Percentiles rank a stretch among this genome's conserved stretches.
Evolutionary conservation across 1,140 invertebrate species (phyloP).

Genomic region (Ips nitidus): DNA sequence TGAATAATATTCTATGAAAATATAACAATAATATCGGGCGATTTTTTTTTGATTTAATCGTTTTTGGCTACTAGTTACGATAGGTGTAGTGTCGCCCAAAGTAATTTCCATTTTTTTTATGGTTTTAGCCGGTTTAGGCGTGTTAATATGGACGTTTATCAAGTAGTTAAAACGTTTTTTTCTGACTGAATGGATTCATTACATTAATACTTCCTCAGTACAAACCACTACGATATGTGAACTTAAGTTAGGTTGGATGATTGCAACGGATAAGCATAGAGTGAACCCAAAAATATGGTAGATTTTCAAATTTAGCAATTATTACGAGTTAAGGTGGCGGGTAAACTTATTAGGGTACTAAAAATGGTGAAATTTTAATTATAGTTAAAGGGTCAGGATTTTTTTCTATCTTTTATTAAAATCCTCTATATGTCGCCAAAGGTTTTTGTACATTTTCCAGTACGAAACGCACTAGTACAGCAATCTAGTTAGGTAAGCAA

Average conservation of each 20-base stretch:
- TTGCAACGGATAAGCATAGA: constrained; percentile 27
- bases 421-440: too few species aligned
- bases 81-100: neutral
- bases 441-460: too few species aligned
- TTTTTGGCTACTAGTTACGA: neutral
- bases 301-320: constrained; percentile 23
- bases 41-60: neutral
- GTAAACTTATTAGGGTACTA: constrained; percentile 8
- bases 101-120: constrained; percentile 35
- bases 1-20: constrained; percentile 50
- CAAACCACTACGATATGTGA: constrained; percentile 49
- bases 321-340: constrained; percentile 27
- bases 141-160: constrained; percentile 46
- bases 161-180: constrained; percentile 23
- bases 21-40: constrained; percentile 16
- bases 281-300: constrained; percentile 30
- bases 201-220: constrained; percentile 47
- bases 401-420: too few species aligned
- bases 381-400: too few species aligned
- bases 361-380: constrained; percentile 7
- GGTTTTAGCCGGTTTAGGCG: constrained; percentile 48
- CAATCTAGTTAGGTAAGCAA: too few species aligned
- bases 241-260: constrained; percentile 30
- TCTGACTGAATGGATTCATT: constrained; percentile 49
- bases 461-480: too few species aligned